Base-by-base conservation (phyloP, 2,888 invertebrate genomes). In the Sarcophaga caerulescens region DNA sequence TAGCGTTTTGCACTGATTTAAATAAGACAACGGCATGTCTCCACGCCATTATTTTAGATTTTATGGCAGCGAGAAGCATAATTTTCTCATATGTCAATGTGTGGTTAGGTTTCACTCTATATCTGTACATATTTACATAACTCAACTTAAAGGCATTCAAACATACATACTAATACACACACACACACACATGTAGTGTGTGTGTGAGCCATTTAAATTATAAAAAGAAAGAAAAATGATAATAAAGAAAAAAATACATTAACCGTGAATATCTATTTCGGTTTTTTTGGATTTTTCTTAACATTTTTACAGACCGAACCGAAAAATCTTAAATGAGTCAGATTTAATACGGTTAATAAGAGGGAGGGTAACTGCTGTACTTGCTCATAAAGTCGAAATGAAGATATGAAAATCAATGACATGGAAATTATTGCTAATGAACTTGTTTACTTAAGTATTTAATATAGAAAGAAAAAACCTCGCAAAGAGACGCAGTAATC, bases 1-100 rank as follows among this genome's bases (percentile, higher is more conserved):
- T 91, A 89, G 89, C 91, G 90, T 90, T 91, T 91, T 90, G 91
- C 90, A 84, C 90, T 90, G 91, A 92, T 92, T 91, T 91, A 91
- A 91, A 91, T 89, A 91, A 91, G 90, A 90, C 90, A 89, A 90
- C 88, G 88, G 69, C 69, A 59, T 86, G 78, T 78, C 82, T 70
- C 60, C 70, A 81, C 63, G 73, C 63, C 83, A 66, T 78, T 83
- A 73, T 74, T 66, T 70, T 62, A 80, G 76, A 70, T 78, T 77
- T 81, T 66, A 78, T 76, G 66, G 66, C 63, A 44, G 44, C 71
- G 5, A 79, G n/a, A 66, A 70, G 70, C 75, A 84, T 81, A 81
- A 81, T 81, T 81, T 86, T 81, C 70, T 77, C 77, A 77, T 79
- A 79, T 83, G 63, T 81, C 81, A 81, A 84, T 81, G 81, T 66